Evolutionary conservation across 2,113 vertebrate genomes (phyloP).

Genomic region (Dicaeum eximium): DNA sequence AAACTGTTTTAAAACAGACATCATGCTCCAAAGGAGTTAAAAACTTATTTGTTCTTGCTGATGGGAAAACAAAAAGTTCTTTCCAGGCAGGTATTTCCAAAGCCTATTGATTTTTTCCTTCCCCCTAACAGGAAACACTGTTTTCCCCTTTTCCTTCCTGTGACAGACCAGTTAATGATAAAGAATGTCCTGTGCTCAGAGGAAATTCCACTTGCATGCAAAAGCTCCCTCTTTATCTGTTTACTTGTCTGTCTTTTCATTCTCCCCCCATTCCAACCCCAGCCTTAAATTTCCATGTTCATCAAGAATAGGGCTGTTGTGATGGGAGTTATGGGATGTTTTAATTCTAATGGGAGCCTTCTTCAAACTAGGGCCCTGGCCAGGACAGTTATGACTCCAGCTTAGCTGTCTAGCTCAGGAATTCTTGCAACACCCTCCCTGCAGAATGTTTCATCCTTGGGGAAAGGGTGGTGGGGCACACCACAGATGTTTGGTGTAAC

Average conservation of each 20-base stretch:
- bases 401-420: conserved; percentile 71
- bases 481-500: conserved; percentile 76
- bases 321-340: conserved; percentile 47
- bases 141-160: conserved; percentile 74
- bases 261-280: background rate
- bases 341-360: conserved; percentile 62
- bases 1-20: background rate
- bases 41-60: background rate
- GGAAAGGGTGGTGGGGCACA: conserved; percentile 76
- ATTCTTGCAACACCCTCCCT: conserved; percentile 73
- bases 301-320: conserved; percentile 58
- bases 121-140: conserved; percentile 62
- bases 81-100: conserved; percentile 56
- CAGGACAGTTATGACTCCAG: conserved; percentile 62
- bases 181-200: conserved; percentile 71
- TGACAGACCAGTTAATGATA: conserved; percentile 68
- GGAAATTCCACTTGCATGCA: conserved; percentile 65
- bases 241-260: conserved; percentile 12
- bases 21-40: conserved; percentile 20
- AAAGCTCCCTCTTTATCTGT: conserved; percentile 62
- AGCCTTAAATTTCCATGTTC: background rate
- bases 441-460: conserved; percentile 67
- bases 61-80: background rate
- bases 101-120: conserved; percentile 27
- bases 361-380: conserved; percentile 52